These are phyloP conservation scores for Proteles cristata DNA, from an alignment of 2,113 vertebrate species.

Conservation along the genomic window DNA sequence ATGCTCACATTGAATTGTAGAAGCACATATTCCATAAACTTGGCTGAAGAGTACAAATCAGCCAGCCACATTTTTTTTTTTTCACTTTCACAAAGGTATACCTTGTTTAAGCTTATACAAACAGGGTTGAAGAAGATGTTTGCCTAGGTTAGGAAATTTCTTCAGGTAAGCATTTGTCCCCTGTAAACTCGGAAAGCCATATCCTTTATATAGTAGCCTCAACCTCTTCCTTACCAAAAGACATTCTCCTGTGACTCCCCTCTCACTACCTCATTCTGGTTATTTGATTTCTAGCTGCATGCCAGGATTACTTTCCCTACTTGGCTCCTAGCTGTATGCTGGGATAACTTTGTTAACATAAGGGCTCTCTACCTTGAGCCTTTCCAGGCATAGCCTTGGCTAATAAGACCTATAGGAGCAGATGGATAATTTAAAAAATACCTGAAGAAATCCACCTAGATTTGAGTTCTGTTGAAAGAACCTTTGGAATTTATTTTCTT, in stretches of 20 bases:
- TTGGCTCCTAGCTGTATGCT: not conserved
- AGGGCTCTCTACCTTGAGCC: too few relatives aligned
- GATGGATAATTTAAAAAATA: not conserved
- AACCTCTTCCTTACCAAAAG: not conserved
- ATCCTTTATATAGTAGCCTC: not conserved
- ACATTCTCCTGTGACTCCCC: not conserved
- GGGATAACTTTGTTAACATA: not conserved
- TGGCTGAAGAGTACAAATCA: not conserved
- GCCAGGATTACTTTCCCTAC: not conserved
- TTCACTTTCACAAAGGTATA: not conserved
- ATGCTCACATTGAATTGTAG: not conserved
- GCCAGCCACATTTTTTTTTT: not conserved
- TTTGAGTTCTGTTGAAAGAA: not conserved
- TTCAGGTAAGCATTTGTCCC: not conserved
- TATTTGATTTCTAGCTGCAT: not conserved
- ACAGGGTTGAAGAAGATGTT: not conserved
- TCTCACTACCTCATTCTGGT: not conserved
- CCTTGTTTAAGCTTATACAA: not conserved
- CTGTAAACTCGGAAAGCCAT: not conserved
- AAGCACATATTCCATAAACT: not conserved
- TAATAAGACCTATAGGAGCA: not conserved
- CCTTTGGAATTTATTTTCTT: not conserved
- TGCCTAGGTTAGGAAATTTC: not conserved
- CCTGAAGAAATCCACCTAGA: not conserved
- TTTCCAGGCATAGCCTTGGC: not conserved